Evolutionary conservation across 1,140 invertebrate genomes (phyloP).

Genomic region (Papilio aristodemus): DNA sequence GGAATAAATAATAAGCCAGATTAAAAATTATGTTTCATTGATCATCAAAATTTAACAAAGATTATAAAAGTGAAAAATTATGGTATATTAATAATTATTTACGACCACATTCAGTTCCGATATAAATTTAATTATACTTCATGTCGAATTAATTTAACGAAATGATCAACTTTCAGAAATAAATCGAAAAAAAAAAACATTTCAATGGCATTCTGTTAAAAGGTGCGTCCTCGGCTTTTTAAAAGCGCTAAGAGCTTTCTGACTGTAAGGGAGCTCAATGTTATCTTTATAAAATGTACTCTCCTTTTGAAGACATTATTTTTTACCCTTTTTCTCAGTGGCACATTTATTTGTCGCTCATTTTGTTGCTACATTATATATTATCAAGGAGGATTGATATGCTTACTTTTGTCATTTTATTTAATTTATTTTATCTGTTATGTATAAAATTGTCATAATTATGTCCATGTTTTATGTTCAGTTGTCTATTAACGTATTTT

Average conservation of each 20-base stretch:
- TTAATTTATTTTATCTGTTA: no score
- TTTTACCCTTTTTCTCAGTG: neutral
- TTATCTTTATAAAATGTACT: conserved; percentile 46
- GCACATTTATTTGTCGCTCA: neutral
- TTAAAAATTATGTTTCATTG: no score
- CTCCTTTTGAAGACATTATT: neutral
- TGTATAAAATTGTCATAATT: no score
- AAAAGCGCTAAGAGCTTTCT: conserved; percentile 41
- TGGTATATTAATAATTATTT: no score
- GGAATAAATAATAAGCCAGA: no score
- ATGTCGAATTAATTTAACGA: neutral
- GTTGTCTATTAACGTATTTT: no score
- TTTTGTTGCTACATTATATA: neutral
- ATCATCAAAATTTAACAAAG: no score
- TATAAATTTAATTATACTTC: neutral
- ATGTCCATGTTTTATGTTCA: no score
- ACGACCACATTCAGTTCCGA: no score
- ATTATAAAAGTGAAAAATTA: no score
- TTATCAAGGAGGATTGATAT: no score
- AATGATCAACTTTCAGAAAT: neutral
- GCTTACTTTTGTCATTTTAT: no score
- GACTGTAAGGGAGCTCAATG: conserved; percentile 38
- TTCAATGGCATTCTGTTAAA: conserved; percentile 2
- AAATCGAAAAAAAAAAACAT: neutral
- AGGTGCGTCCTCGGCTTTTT: conserved; percentile 28